phyloP scores from a whole-genome alignment of 1,140 invertebrate genomes.

The Heterodera carotae region DNA sequence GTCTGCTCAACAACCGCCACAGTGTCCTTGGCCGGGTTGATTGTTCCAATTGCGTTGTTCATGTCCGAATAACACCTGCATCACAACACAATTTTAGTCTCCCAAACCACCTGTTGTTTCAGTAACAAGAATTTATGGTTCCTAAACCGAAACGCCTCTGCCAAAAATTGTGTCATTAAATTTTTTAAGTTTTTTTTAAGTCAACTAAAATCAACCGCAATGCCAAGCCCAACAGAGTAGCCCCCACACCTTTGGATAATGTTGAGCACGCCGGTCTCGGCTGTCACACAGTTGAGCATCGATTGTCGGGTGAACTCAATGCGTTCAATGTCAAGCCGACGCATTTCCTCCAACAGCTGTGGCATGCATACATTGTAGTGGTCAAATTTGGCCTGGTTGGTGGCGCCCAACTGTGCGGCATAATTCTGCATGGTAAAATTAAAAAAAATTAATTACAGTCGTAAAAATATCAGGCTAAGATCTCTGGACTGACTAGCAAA shows the following conservation, averaged over 20 bases:
- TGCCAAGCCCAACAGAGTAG: conserved; percentile 28
- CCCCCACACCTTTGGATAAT: conserved; percentile 46
- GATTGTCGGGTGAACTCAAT: conserved; percentile 54
- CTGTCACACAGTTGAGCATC: conserved; percentile 49
- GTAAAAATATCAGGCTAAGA: no score
- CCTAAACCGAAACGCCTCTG: no score
- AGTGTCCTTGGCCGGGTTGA: conserved; percentile 57
- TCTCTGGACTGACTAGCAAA: no score
- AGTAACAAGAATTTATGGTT: no score
- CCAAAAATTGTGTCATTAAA: no score
- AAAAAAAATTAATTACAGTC: background rate
- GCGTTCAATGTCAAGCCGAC: conserved; percentile 53
- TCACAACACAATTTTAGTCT: conserved; percentile 30
- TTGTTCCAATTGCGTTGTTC: conserved; percentile 45
- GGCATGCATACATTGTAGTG: conserved; percentile 55
- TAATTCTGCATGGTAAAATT: conserved; percentile 34
- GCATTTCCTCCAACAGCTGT: conserved; percentile 56
- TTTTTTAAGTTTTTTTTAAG: no score
- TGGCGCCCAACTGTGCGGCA: conserved; percentile 41
- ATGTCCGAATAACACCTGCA: conserved; percentile 63
- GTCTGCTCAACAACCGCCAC: conserved; percentile 58
- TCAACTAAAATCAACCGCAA: no score
- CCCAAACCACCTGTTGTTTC: no score
- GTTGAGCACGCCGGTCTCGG: conserved; percentile 54
- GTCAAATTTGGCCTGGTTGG: conserved; percentile 55